Evolutionary conservation across 2,797 vertebrate species (phyloP), one percentile per base, ranked within the genome.

Genomic region (Diplodus sargus): DNA sequence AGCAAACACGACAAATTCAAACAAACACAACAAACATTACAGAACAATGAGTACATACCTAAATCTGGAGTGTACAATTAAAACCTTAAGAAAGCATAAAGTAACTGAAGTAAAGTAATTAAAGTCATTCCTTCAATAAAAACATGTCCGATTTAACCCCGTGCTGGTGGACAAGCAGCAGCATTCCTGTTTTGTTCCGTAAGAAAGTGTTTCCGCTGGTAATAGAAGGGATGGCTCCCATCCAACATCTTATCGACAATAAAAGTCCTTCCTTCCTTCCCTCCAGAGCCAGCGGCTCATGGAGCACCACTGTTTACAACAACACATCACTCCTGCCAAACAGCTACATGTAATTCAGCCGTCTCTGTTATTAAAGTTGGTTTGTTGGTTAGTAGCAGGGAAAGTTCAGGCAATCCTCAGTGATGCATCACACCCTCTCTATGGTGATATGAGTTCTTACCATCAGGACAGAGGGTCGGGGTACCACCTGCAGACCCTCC

Each of bases 241-340:
- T 73, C 78, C 63, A 79, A 58, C 70, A 47, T 70, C 81, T 87
- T 85, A 90, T 92, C 91, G 72, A 48, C 72, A 73, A 28, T 74
- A 43, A 71, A 79, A 85, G 59, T 59, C 59, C 67, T 91, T 91
- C 87, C 91, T 90, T 88, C 90, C 89, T 87, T 79, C 68, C 54
- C 73, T 81, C 53, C 63, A 72, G 47, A 76, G 43, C 18, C 23
- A 56, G 65, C 71, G 28, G 70, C 76, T 70, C 28, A 25, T 18
- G 30, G 28, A 59, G 25, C 10, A 23, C 59, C 23, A 16, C 45
- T 49, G 13, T 66, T 43, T 61, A 25, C 45, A 1, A 18, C 72
- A 78, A 59, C 39, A 64, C 0, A 22, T 4, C 59, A 70, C 62
- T 11, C 16, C 52, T 25, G 28, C 15, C 64, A 58, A 66, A 45